A percentile compares a stretch with the other conserved stretches of the same genome.
Evolutionary conservation across 2,888 invertebrate genomes (phyloP).

Genomic region (Lycophotia porphyrea): DNA sequence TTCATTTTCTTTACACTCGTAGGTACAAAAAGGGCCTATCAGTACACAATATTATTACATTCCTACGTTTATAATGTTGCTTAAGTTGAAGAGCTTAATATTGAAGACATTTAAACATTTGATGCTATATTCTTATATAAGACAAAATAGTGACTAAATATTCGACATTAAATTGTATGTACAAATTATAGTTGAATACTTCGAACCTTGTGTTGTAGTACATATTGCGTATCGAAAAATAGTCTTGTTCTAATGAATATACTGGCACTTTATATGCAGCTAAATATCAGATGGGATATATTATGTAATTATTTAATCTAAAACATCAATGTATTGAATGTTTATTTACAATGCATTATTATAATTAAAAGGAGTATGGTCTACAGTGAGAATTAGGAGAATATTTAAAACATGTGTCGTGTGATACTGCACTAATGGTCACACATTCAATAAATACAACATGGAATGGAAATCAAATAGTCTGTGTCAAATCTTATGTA

Average conservation of each 20-base stretch:
- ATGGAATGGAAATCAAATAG: slow-evolving; percentile 79
- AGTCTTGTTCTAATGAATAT: slow-evolving; percentile 26
- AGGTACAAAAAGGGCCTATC: slow-evolving; percentile 34
- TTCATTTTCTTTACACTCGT: slow-evolving; percentile 23
- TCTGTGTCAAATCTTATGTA: slow-evolving; percentile 63
- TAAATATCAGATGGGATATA: slow-evolving; percentile 34
- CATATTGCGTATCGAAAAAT: slow-evolving; percentile 46
- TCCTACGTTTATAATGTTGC: slow-evolving; percentile 9
- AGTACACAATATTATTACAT: slow-evolving; percentile 32
- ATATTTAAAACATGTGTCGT: slow-evolving; percentile 34
- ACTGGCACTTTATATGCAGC: slow-evolving; percentile 49
- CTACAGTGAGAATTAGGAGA: slow-evolving; percentile 34
- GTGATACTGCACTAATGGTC: slow-evolving; percentile 54
- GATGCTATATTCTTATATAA: slow-evolving; percentile 47
- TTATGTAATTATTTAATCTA: slow-evolving; percentile 32
- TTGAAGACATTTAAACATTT: slow-evolving; percentile 39
- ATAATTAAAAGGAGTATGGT: slow-evolving; percentile 28
- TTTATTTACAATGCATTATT: slow-evolving; percentile 58
- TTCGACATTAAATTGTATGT: slow-evolving; percentile 44
- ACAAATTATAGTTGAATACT: slow-evolving; percentile 32
- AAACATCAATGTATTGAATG: slow-evolving; percentile 34
- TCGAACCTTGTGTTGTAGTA: slow-evolving; percentile 18
- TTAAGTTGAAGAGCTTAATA: slow-evolving; percentile 11
- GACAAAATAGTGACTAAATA: slow-evolving; percentile 40
- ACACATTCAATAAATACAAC: slow-evolving; percentile 69